Evolutionary conservation across 2,888 invertebrate species (phyloP).

Genomic region (Ennomos fuscantarius): DNA sequence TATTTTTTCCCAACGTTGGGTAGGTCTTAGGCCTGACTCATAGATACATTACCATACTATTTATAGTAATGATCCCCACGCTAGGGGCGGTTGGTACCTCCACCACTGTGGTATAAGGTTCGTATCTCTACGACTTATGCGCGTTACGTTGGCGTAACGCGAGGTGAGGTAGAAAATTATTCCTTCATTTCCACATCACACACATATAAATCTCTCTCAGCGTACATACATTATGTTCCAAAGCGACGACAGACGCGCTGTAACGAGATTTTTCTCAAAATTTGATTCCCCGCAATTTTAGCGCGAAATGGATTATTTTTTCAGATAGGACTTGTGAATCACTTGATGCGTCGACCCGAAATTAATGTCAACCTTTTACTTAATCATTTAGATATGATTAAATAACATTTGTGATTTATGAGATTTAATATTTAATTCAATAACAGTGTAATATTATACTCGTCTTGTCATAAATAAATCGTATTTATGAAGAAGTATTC

Average conservation of each 20-base stretch:
- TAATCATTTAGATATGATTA: slow-evolving; percentile 5
- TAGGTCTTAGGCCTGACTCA: no score
- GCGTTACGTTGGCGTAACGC: slow-evolving; percentile 34
- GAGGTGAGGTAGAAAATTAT: slow-evolving; percentile 52
- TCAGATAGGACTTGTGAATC: slow-evolving; percentile 10
- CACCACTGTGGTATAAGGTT: slow-evolving; percentile 11
- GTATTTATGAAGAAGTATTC: no score
- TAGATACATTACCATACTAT: no score
- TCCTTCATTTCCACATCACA: slow-evolving; percentile 56
- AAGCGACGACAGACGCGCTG: slow-evolving; percentile 57
- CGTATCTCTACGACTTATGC: slow-evolving; percentile 38
- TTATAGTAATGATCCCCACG: no score
- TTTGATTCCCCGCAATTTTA: slow-evolving; percentile 74
- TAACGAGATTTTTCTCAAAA: slow-evolving; percentile 73
- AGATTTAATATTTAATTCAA: slow-evolving; percentile 11
- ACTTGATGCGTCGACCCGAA: slow-evolving; percentile 47
- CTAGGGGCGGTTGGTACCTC: no score
- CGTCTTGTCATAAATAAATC: slow-evolving; percentile 4
- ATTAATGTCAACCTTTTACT: slow-evolving; percentile 51
- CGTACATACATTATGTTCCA: slow-evolving; percentile 55
- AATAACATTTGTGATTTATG: slow-evolving; percentile 28
- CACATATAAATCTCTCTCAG: slow-evolving; percentile 51
- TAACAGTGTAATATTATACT: no score
- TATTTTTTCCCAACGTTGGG: no score
- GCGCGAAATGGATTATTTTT: slow-evolving; percentile 64